Base-by-base conservation (phyloP, 1,140 invertebrate genomes). In the Hyles euphorbiae region DNA sequence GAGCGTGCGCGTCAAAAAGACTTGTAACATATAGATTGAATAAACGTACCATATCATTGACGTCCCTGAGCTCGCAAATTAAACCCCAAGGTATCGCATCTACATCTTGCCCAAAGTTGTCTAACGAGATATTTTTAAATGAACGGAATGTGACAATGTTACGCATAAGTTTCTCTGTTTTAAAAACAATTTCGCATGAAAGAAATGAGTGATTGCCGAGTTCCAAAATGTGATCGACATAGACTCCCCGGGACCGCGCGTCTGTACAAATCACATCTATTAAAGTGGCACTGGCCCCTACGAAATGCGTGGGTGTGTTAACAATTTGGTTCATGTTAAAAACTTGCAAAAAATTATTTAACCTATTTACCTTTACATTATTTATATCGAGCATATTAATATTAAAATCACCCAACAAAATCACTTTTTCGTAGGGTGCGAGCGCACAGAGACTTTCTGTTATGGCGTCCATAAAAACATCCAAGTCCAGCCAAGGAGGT, bases 1-100 rank as follows among this genome's bases (percentile, higher is more conserved):
- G 68, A 7, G 68, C 68, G 55, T 74, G 66, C n/a, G 50, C n/a
- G 53, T 69, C 60, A 61, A 67, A 72, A 7, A 69, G 8, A 10
- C 44, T 40, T n/a, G 22, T 48, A 9, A 67, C 49, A 47, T 48
- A 59, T 9, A n/a, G 43, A 60, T 64, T 62, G 33, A 69, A 12
- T 72, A 32, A 6, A 69, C 61, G 22, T 22, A 22, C 22, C 22
- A 22, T 22, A 22, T 22, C 22, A 22, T 22, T 22, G 22, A 22
- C 22, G 36, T 61, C 45, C 10, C 22, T 7, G n/a, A 54, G 5
- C 0, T 47, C n/a, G 5, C 40, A 5, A 9, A 73, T 53, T 0
- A 34, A 1, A 0, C 48, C 10, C 67, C 70, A 72, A 0, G 61
- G 62, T n/a, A 63, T 32, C 10, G 1, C 9, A 8, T 55, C 34